Evolutionary conservation across 2,113 vertebrate species (phyloP), one percentile per base, ranked within the genome.

Genomic region (Salminus brasiliensis): DNA sequence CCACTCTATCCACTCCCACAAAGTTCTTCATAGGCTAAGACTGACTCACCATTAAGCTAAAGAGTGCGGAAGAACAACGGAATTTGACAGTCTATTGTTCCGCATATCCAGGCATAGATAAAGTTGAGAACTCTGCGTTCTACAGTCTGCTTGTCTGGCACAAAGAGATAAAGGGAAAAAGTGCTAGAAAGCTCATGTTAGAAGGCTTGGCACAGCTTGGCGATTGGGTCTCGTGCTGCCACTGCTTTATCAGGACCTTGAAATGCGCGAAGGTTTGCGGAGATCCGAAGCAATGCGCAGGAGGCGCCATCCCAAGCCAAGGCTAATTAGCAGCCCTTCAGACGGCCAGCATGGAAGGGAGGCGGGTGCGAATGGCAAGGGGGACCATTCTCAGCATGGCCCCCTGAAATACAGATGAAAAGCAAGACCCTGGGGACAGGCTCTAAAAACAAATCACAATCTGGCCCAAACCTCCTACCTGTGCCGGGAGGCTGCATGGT

Each of bases 281-380:
- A 80, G 77, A 83, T 75, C 39, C 41, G 62, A 78, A 65, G 74
- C 82, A 52, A 43, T 67, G 85, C 83, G 70, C 78, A 73, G 73
- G 73, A 81, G 83, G 85, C 78, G 74, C 80, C 81, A 81, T 84
- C 70, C 84, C 85, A 83, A 87, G 88, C 89, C 90, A 91, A 79
- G 80, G 45, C 88, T 88, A 90, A 91, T 92, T 92, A 91, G 84
- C 78, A 88, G 62, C 78, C 85, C 84, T 85, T 88, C 77, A 29
- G 82, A 87, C 34, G 72, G 62, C 1, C 81, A 52, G 57, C 52
- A 32, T 23, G 25, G 36, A 45, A 49, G 70, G 43, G 45, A 70
- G 67, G 55, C 21, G 23, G 49, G 72, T 5, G 10, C 4, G 29
- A 34, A 18, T 25, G 60, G 59, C 36, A 43, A 43, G 59, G 63